Evolutionary conservation across 2,113 vertebrate species (phyloP), one percentile per base, ranked within the genome.

Genomic region (Phyllostomus hastatus): DNA sequence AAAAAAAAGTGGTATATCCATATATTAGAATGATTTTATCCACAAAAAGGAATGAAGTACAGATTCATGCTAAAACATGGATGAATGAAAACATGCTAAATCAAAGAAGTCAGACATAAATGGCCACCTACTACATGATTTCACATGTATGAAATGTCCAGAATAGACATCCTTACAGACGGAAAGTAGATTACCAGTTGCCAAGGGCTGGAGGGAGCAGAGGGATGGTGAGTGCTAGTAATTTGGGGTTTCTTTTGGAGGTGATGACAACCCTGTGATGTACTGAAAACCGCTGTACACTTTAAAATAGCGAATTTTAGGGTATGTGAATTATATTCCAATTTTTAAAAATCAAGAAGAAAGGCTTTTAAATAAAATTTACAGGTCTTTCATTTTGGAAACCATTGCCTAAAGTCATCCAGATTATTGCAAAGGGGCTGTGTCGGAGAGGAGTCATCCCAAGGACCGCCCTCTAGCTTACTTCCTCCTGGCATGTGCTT

Each of bases 31-130:
- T 94, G 66, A 83, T 57, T 57, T 83, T 16, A 83, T 15, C 81
- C 43, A 61, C 70, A 50, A 85, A 85, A 90, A 85, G 26, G 50
- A 90, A 52, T 85, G 50, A 48, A 67, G 59, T 76, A 35, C 57
- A 59, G 59, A 89, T 69, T 69, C 50, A 84, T 76, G 26, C 24
- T 69, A 91, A 91, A 52, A 70, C 82, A 95, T 50, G 41, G 59
- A 41, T 90, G 28, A 91, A 43, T 91, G 41, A 79, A 88, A 91
- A 52, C 38, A 72, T 72, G 70, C 24, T 84, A 75, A 59, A 33
- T 83, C 33, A 86, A 78, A 76, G 10, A 95, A 91, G 80, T 50
- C 20, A 85, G 81, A 86, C 64, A 91, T 26, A 79, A 79, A 90
- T 70, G 20, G 61, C 50, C 38, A 85, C 38, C 69, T 22, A 61